phyloP scores from a whole-genome alignment of 2,797 vertebrate species.

The Buceros bicornis region DNA sequence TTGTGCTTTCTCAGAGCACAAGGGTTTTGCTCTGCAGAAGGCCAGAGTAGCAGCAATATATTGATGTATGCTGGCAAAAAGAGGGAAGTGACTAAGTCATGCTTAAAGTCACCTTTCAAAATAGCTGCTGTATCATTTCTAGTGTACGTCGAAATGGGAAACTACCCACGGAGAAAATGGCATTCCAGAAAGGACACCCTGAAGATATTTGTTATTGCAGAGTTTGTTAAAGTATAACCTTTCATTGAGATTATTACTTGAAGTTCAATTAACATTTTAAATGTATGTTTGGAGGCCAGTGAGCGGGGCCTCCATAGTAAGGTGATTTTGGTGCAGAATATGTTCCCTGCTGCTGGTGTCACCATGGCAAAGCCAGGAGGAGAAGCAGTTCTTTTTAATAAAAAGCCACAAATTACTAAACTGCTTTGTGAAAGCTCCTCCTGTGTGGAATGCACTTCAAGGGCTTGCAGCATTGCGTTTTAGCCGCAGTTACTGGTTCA shows the following conservation, averaged over 20 bases:
- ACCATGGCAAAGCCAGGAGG: conserved; percentile 12
- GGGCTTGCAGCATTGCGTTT: conserved; percentile 10
- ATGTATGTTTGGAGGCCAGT: conserved; percentile 1
- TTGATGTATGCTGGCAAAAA: neutral
- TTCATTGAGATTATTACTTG: conserved; percentile 51
- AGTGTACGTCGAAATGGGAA: conserved; percentile 42
- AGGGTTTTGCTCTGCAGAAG: neutral
- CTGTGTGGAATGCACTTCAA: neutral
- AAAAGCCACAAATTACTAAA: conserved; percentile 43
- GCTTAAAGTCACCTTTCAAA: conserved; percentile 27
- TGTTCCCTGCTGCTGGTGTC: neutral
- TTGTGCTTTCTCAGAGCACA: neutral
- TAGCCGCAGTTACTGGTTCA: conserved; percentile 6
- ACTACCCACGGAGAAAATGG: conserved; percentile 35
- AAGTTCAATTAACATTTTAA: conserved; percentile 73
- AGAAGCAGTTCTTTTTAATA: conserved; percentile 31
- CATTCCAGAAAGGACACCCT: neutral
- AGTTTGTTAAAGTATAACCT: conserved; percentile 70
- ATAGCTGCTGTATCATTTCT: conserved; percentile 33
- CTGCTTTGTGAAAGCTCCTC: neutral
- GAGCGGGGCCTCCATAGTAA: neutral
- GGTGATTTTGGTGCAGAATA: conserved; percentile 12
- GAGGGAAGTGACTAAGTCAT: conserved; percentile 9
- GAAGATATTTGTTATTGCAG: conserved; percentile 44
- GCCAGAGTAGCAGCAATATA: neutral